These are phyloP conservation scores for Lithobates sylvaticus DNA, from an alignment of 2,797 vertebrate species.

Conservation along the genomic window DNA sequence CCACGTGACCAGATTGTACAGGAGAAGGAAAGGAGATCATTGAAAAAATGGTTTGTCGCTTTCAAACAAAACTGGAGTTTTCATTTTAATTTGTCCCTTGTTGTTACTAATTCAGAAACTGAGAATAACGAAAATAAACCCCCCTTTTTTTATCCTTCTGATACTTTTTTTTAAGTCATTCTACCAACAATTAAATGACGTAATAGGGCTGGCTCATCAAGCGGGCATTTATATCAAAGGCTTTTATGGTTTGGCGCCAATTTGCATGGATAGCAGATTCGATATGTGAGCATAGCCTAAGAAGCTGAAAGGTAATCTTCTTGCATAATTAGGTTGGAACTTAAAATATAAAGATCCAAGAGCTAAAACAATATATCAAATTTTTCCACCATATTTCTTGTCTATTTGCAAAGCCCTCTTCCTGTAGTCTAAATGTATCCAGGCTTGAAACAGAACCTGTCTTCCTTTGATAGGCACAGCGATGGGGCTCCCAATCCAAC, in stretches of 20 bases:
- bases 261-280: slow-evolving; percentile 24
- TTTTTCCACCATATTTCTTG: background rate
- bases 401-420: background rate
- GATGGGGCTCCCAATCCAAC: slow-evolving; percentile 10
- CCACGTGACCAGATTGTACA: too few relatives aligned
- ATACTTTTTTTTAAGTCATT: background rate
- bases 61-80: too few relatives aligned
- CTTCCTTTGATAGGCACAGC: slow-evolving; percentile 7
- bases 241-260: background rate
- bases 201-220: background rate
- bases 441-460: slow-evolving; percentile 20
- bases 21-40: too few relatives aligned
- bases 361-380: background rate
- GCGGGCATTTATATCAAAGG: slow-evolving; percentile 22
- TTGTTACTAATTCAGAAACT: background rate
- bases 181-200: background rate
- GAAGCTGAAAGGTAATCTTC: slow-evolving; percentile 1
- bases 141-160: too few relatives aligned
- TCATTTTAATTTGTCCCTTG: too few relatives aligned
- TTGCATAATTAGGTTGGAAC: background rate
- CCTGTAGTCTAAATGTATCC: background rate
- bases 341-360: background rate
- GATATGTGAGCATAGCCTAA: background rate
- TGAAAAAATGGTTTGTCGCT: too few relatives aligned
- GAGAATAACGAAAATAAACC: too few relatives aligned